Evolutionary conservation across 2,888 invertebrate species (phyloP), one percentile per base, ranked within the genome.

Genomic region (Lamellibrachia satsuma): DNA sequence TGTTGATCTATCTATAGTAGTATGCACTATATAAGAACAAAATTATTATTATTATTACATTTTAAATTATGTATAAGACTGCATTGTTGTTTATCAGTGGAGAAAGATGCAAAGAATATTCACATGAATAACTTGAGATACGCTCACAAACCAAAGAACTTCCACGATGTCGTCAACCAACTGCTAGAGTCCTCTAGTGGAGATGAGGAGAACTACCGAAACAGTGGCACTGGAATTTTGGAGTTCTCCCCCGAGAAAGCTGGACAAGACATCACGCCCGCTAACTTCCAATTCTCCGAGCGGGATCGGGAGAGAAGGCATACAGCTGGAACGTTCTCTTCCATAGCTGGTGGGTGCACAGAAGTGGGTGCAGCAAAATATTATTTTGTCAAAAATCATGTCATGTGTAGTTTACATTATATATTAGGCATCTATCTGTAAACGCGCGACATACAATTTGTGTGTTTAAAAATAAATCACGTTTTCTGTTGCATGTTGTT

Each of bases 241-340:
- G 98, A 98, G 96, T 98, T 98, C 96, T 98, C 98, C 52, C 98
- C 98, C 0, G 98, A 98, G 94, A 98, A 98, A 96, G 98, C 98
- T 0, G 98, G 98, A 0, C 98, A 98, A 95, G 98, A 98, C 96
- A 98, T 98, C 93, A 98, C 98, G 1, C 98, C 98, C 0, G 97
- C 98, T 94, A 98, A 98, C 96, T 97, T 98, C 95, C 75, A 75
- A n/a, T 75, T 75, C 75, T 75, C 75, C 4, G 75, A 75, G 75
- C 22, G 75, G 75, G 75, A 75, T 75, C 75, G 75, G 15, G 75
- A 75, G 75, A 11, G 75, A n/a, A 15, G 75, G n/a, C 75, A 75
- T n/a, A 75, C 75, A 75, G 92, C 93, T 0, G 93, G 93, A 52
- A 92, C 93, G 27, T 92, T 94, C n/a, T 93, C 94, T 4, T 93